phyloP scores from a whole-genome alignment of 2,797 vertebrate species.

The Euphonia xanthogaster region DNA sequence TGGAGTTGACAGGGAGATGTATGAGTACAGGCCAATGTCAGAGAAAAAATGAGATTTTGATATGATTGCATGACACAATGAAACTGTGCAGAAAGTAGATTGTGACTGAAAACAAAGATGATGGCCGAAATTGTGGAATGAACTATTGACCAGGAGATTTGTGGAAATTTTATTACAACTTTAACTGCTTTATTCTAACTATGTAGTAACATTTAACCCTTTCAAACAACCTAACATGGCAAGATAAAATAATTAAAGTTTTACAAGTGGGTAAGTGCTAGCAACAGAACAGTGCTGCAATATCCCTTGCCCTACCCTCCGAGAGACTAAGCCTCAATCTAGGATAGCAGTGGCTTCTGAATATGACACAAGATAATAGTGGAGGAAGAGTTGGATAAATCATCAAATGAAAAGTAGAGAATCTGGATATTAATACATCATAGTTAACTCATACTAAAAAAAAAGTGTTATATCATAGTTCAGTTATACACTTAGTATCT shows the following conservation, averaged over 20 bases:
- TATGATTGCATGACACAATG: not conserved
- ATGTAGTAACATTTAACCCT: not conserved
- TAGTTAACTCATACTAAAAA: not conserved
- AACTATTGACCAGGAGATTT: not conserved
- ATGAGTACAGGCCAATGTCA: not conserved
- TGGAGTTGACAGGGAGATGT: not conserved
- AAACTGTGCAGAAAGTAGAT: not conserved
- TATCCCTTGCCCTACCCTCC: not conserved
- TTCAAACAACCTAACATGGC: not conserved
- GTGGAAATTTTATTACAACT: not conserved
- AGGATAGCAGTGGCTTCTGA: not conserved
- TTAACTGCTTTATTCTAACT: not conserved
- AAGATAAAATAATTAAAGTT: not conserved
- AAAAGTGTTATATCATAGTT: not conserved
- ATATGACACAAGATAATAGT: not conserved
- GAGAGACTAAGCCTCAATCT: not conserved
- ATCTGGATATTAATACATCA: not conserved
- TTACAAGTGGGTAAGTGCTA: not conserved
- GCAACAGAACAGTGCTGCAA: not conserved
- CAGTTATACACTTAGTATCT: not conserved
- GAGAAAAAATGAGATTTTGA: not conserved
- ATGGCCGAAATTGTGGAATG: not conserved
- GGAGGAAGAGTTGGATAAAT: not conserved
- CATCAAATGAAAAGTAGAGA: not conserved
- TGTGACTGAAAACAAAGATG: not conserved